Conservation (phyloP, 2,113 vertebrate genomes). For the Passer montanus region DNA sequence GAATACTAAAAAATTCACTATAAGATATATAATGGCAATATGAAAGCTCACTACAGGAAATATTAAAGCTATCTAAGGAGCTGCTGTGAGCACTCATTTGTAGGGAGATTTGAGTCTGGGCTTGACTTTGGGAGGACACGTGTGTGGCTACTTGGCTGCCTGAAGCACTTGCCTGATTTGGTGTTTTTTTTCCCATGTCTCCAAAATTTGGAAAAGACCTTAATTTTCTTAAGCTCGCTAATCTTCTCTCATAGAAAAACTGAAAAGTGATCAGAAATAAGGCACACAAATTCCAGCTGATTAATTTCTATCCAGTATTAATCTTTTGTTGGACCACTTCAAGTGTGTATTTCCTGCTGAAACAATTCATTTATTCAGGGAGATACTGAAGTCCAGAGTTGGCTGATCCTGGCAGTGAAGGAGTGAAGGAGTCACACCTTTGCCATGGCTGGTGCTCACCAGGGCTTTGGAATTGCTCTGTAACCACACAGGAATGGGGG, state of each 20-base stretch:
- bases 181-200: background rate
- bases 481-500: background rate
- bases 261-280: background rate
- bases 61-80: background rate
- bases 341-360: background rate
- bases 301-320: background rate
- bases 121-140: background rate
- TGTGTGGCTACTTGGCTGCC: background rate
- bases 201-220: background rate
- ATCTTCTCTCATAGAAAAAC: background rate
- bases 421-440: background rate
- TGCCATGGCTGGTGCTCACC: background rate
- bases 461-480: background rate
- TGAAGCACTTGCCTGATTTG: background rate
- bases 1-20: background rate
- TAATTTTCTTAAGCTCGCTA: background rate
- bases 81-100: background rate
- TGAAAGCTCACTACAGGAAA: background rate
- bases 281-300: background rate
- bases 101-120: background rate
- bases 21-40: background rate
- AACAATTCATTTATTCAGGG: background rate
- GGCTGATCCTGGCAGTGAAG: background rate
- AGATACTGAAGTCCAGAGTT: rapidly evolving
- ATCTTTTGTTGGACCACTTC: background rate